Evolutionary conservation across 2,888 invertebrate genomes (phyloP), one percentile per base, ranked within the genome.

Genomic region (Myathropa florea): DNA sequence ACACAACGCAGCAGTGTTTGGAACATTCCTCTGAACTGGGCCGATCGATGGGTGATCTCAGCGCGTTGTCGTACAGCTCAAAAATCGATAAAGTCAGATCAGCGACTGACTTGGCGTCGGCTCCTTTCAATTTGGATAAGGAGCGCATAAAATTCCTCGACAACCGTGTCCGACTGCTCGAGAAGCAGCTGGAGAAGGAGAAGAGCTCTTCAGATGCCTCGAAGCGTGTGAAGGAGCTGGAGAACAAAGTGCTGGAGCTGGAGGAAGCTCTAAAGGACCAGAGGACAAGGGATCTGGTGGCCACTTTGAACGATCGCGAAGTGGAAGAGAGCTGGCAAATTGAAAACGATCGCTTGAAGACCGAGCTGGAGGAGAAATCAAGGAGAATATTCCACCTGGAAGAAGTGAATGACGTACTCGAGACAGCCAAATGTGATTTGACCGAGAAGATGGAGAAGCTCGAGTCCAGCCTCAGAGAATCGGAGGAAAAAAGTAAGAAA

Each of bases 251-350:
- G 64, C 92, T 97, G 88, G 98, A 98, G 91, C 93, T 96, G 67
- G 96, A 97, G 92, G 97, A 97, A 91, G 95, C 95, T 92, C 93
- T 97, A 3, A 95, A 95, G 96, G 97, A 92, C 96, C 97, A 91
- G 96, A 97, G 83, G 57, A 83, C 83, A 18, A 65, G 28, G 0
- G 83, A 83, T 6, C 75, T 80, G 36, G 68, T 79, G 3, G 85
- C 85, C 9, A 73, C 67, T 4, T 39, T 86, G 89, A 95, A 96
- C 91, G 96, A 97, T 91, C 93, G 96, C 30, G 93, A 94, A 14
- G 93, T 95, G 92, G 96, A 97, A 93, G 93, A 93, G 63, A 95
- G 95, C 86, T 95, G 96, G 94, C 96, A 95, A 90, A 94, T 94
- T 70, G 95, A 96, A 91, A 95, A 94, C 89, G 92, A 93, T 53